Conservation (phyloP, 2,113 vertebrate genomes). For the Pluvialis apricaria region DNA sequence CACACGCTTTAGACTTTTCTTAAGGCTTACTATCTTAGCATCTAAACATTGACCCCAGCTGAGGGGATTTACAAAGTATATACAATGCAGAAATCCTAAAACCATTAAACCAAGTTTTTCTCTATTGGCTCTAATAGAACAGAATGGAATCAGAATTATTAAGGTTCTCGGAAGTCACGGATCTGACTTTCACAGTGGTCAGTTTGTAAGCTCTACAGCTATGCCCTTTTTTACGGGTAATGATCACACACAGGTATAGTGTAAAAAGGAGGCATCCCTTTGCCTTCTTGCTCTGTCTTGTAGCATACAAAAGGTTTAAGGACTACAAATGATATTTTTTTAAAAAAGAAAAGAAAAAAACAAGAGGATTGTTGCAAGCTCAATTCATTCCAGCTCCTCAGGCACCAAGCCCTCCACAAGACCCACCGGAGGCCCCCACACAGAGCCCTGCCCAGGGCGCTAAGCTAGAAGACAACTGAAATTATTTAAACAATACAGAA, state of each 20-base stretch:
- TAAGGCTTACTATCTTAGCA: not conserved
- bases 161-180: not conserved
- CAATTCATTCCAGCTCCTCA: not conserved
- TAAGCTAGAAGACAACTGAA: not conserved
- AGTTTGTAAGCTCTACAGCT: not conserved
- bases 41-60: not conserved
- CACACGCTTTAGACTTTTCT: not conserved
- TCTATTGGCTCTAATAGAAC: not conserved
- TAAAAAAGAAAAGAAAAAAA: not conserved
- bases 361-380: not conserved
- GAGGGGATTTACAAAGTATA: not conserved
- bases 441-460: rapidly evolving
- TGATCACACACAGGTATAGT: rapidly evolving
- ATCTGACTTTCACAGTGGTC: not conserved
- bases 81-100: not conserved
- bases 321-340: not conserved
- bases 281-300: not conserved
- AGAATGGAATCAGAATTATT: not conserved
- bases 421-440: not conserved
- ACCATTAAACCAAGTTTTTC: not conserved
- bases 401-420: not conserved
- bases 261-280: not conserved
- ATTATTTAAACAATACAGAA: not conserved
- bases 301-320: not conserved
- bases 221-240: not conserved